Evolutionary conservation across 2,888 invertebrate genomes (phyloP).

Genomic region (Apoderus coryli): DNA sequence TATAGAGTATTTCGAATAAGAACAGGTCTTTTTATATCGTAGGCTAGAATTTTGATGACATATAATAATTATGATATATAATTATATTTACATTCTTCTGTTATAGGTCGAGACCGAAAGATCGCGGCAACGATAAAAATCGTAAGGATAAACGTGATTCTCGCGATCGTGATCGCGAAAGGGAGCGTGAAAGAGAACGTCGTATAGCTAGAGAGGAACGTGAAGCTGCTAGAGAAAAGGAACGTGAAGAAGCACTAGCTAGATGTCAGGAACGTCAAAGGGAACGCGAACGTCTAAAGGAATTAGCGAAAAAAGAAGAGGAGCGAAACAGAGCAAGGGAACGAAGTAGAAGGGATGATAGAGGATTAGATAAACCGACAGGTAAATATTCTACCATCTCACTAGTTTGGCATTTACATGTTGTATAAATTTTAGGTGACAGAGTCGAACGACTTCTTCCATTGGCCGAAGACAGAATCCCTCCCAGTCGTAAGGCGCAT

Average conservation of each 20-base stretch:
- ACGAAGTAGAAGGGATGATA: slow-evolving; percentile 38
- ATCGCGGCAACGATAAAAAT: slow-evolving; percentile 16
- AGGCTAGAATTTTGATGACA: slow-evolving; percentile 21
- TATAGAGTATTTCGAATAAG: slow-evolving; percentile 6
- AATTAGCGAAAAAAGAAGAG: slow-evolving; percentile 37
- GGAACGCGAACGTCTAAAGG: slow-evolving; percentile 37
- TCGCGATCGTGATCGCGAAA: slow-evolving; percentile 48
- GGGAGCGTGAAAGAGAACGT: slow-evolving; percentile 36
- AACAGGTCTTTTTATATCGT: no score
- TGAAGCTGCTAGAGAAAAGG: slow-evolving; percentile 44
- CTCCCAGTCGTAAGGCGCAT: slow-evolving; percentile 26
- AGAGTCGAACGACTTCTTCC: slow-evolving; percentile 46
- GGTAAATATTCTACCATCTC: slow-evolving; percentile 11
- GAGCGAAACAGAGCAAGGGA: slow-evolving; percentile 36
- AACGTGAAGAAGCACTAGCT: slow-evolving; percentile 48
- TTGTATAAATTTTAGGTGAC: slow-evolving; percentile 23
- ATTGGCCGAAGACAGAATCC: slow-evolving; percentile 46
- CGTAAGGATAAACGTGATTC: slow-evolving; percentile 34
- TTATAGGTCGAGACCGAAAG: slow-evolving; percentile 29
- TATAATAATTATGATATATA: no score
- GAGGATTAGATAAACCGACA: slow-evolving; percentile 46
- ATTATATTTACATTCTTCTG: no score
- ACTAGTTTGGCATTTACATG: slow-evolving; percentile 1
- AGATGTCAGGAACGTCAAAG: slow-evolving; percentile 47
- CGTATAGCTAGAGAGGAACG: slow-evolving; percentile 38